Percentiles rank a stretch among this genome's conserved stretches.
Evolutionary conservation across 2,888 invertebrate genomes (phyloP).

Genomic region (Stomorhina lunata): DNA sequence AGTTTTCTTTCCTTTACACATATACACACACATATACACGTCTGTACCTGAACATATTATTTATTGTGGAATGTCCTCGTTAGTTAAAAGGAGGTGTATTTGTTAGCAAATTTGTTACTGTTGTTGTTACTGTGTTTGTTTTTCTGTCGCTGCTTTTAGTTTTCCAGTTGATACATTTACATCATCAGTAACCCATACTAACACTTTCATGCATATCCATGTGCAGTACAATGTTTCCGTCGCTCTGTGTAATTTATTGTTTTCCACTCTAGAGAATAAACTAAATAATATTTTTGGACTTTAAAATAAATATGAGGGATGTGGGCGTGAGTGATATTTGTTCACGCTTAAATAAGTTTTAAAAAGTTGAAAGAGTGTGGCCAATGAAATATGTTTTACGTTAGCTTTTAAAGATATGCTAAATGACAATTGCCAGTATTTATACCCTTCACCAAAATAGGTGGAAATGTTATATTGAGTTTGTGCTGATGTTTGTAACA

Average conservation of each 20-base stretch:
- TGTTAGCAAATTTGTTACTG: background rate
- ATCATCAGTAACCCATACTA: background rate
- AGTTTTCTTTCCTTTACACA: constrained; percentile 11
- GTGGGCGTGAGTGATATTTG: too few species aligned
- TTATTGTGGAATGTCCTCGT: background rate
- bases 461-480: too few species aligned
- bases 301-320: background rate
- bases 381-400: too few species aligned
- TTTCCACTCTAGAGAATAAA: constrained; percentile 57
- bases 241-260: constrained; percentile 62
- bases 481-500: too few species aligned
- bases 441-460: too few species aligned
- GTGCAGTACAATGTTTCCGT: constrained; percentile 47
- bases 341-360: too few species aligned
- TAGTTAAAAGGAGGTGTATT: constrained; percentile 24
- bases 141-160: background rate
- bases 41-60: background rate
- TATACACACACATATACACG: background rate
- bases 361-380: too few species aligned
- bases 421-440: too few species aligned
- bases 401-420: too few species aligned
- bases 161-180: background rate
- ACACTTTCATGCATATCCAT: background rate
- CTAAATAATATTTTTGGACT: constrained; percentile 40
- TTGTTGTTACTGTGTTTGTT: background rate